Percentiles rank a stretch among this genome's conserved stretches.
Conservation (phyloP, 2,797 vertebrate genomes). For the Monodelphis domestica region DNA sequence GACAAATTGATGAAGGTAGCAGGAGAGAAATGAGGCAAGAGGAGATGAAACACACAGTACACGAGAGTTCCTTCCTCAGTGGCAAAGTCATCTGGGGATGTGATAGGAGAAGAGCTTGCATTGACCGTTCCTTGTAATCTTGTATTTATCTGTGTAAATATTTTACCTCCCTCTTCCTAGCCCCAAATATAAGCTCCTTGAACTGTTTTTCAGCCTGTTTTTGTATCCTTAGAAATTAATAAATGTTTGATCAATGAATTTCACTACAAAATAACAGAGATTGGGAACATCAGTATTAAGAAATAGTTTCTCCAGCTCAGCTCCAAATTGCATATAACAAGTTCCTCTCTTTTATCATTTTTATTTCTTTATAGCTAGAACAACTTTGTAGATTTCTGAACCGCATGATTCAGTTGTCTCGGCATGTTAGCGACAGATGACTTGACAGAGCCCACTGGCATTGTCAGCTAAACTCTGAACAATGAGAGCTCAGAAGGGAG, state of each 20-base stretch:
- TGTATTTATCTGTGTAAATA: background rate
- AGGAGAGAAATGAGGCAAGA: background rate
- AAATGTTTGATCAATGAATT: background rate
- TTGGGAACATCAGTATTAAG: background rate
- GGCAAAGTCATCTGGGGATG: background rate
- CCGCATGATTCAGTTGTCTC: background rate
- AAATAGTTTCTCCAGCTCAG: background rate
- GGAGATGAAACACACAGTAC: background rate
- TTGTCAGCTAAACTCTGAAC: background rate
- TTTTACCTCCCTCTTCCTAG: background rate
- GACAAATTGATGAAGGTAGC: background rate
- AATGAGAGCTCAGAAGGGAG: accelerated
- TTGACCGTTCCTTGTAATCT: background rate
- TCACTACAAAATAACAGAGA: accelerated
- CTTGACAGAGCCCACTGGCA: background rate
- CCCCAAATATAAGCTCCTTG: background rate
- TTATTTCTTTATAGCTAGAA: background rate
- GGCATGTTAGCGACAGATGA: background rate
- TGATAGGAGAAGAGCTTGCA: background rate
- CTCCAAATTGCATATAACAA: background rate
- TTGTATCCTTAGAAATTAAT: background rate
- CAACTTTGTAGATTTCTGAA: background rate
- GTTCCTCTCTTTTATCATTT: background rate
- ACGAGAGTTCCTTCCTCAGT: background rate
- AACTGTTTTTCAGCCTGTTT: background rate